Percentiles rank a stretch among this genome's conserved stretches.
Evolutionary conservation across 2,113 vertebrate genomes (phyloP).

Genomic region (Oxyura jamaicensis): DNA sequence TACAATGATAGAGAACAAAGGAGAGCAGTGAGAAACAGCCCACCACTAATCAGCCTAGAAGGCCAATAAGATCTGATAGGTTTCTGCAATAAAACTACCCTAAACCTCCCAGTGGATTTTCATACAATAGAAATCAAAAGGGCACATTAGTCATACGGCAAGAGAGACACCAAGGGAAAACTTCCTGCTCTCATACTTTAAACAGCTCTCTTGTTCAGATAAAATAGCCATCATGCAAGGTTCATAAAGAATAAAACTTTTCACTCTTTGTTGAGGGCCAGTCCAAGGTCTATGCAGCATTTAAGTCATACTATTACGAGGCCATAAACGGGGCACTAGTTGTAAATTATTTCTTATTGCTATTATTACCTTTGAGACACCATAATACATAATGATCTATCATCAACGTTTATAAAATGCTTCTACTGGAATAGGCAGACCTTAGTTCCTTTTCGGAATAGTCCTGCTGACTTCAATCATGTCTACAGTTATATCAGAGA

Average conservation of each 20-base stretch:
- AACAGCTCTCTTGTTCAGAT: constrained; percentile 41
- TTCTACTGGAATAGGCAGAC: background rate
- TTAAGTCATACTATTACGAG: background rate
- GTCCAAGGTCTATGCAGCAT: constrained; percentile 35
- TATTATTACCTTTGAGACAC: background rate
- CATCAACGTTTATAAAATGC: background rate
- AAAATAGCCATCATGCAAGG: constrained; percentile 39
- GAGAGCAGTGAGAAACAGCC: constrained; percentile 15
- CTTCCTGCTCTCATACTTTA: background rate
- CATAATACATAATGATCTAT: background rate
- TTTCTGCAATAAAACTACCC: constrained; percentile 47
- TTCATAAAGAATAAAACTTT: constrained; percentile 47
- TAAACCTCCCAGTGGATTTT: constrained; percentile 57
- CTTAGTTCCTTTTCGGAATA: background rate
- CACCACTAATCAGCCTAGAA: constrained; percentile 30
- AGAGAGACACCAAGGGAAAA: constrained; percentile 13
- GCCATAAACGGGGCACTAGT: background rate
- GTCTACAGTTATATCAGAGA: background rate
- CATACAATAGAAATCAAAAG: constrained; percentile 53
- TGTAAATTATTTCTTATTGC: constrained; percentile 52
- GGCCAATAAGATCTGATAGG: constrained; percentile 34
- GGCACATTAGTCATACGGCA: constrained; percentile 36
- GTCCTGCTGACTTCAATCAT: background rate
- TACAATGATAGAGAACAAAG: background rate
- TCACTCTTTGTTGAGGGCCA: background rate